Evolutionary conservation across 2,888 invertebrate species (phyloP), one percentile per base, ranked within the genome.

Genomic region (Ferrisia virgata): DNA sequence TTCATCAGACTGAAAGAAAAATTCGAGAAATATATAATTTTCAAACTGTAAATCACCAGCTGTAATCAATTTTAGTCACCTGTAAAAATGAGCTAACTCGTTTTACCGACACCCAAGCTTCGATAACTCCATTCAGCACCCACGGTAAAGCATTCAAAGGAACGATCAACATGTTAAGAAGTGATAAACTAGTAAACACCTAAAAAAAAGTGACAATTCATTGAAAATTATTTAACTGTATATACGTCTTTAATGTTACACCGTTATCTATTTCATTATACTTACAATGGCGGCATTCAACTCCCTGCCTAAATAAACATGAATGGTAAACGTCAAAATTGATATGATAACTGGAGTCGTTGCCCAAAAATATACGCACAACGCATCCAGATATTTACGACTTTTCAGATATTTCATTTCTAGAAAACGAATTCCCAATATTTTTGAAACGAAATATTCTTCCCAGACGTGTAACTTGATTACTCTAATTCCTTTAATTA

Each of bases 351-450:
- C 95, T 0, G 99, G 99, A 8, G 98, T 98, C 0, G 97, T 96
- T 0, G 99, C 99, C 99, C 99, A 99, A 89, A 99, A 94, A 88
- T 96, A 99, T 15, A 99, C 99, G 89, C 99, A 99, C 85, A 97
- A 89, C 0, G 99, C 99, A 90, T 99, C 99, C 86, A 99, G 89
- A 89, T 98, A 99, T 90, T 99, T 99, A 85, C 97, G 91, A 9
- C 94, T 93, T 86, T 93, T 93, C 85, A 98, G 89, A 88, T 93
- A 94, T 85, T 92, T 91, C 80, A 98, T 88, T 90, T 98, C 97
- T 69, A 90, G 90, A 25, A 89, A 89, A 79, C 95, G 91, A 22
- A 92, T 89, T 94, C 94, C 92, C 87, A 91, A 89, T 80, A 95
- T 92, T 88, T 91, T 91, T 40, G 91, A 89, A 76, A 93, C 92